phyloP scores from a whole-genome alignment of 2,797 vertebrate species.

The Glyptemys insculpta region DNA sequence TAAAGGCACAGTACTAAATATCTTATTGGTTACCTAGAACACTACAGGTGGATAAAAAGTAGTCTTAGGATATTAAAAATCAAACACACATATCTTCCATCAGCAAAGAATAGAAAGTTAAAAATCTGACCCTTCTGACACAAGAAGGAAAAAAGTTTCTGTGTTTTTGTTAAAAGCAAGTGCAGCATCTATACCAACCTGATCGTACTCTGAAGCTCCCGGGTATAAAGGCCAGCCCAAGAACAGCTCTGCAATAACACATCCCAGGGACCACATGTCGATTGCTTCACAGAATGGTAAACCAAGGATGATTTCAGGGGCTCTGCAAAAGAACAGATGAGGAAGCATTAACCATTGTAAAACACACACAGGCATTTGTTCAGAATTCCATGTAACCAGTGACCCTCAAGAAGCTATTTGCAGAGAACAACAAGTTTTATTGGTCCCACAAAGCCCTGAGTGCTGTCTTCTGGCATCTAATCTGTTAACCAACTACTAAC shows the following conservation, averaged over 20 bases:
- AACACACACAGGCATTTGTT: not conserved
- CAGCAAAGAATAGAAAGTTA: not conserved
- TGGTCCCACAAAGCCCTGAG: not conserved
- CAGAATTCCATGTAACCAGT: rapidly evolving
- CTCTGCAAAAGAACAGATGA: conserved; percentile 81
- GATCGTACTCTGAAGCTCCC: conserved; percentile 96
- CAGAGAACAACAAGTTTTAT: not conserved
- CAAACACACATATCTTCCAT: not conserved
- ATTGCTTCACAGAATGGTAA: conserved; percentile 98
- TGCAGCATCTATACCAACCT: conserved; percentile 84
- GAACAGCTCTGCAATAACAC: conserved; percentile 98
- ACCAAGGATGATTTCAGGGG: conserved; percentile 98
- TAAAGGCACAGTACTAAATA: not conserved
- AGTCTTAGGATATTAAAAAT: not conserved
- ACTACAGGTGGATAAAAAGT: not conserved
- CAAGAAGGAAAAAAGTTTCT: rapidly evolving
- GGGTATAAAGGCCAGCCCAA: conserved; percentile 98
- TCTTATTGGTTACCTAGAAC: not conserved
- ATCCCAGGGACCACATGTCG: conserved; percentile 99
- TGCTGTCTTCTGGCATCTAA: rapidly evolving
- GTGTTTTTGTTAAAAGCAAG: conserved; percentile 3
- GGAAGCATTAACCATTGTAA: conserved; percentile 16
- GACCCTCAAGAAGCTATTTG: rapidly evolving
- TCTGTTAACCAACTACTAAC: not conserved
- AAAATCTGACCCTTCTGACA: not conserved